These are phyloP conservation scores for Drepanosiphum platanoidis DNA, from an alignment of 2,888 invertebrate genomes.

Conservation along the genomic window DNA sequence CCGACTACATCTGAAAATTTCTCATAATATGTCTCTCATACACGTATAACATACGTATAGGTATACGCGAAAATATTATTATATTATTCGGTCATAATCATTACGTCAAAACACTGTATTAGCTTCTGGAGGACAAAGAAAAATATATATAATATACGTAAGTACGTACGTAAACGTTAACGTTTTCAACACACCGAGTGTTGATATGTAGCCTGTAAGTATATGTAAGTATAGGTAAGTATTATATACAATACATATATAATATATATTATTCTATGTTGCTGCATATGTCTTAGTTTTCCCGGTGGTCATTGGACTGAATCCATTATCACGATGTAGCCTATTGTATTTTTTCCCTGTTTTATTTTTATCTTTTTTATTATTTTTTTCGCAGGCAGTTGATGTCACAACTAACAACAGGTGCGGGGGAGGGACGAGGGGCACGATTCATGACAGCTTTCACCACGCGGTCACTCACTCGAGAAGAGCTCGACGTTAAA, in stretches of 20 bases:
- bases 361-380: constrained; percentile 29
- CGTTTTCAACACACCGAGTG: constrained; percentile 5
- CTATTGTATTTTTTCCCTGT: constrained; percentile 49
- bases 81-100: constrained; percentile 43
- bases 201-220: background rate
- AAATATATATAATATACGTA: background rate
- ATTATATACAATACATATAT: background rate
- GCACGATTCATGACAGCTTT: constrained; percentile 50
- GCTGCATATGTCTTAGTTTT: constrained; percentile 57
- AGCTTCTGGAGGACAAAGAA: constrained; percentile 32
- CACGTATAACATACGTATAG: background rate
- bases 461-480: constrained; percentile 58
- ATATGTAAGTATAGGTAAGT: background rate
- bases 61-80: background rate
- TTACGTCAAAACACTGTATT: constrained; percentile 42
- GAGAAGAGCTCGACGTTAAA: constrained; percentile 49
- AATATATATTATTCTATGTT: background rate
- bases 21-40: constrained; percentile 10
- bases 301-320: constrained; percentile 59
- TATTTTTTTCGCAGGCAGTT: constrained; percentile 28
- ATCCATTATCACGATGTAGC: constrained; percentile 49
- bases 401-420: constrained; percentile 47
- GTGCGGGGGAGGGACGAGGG: constrained; percentile 24
- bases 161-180: background rate
- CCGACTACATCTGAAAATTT: constrained; percentile 10